Evolutionary conservation across 2,888 invertebrate genomes (phyloP).

Genomic region (Lepidochrysops patricia): DNA sequence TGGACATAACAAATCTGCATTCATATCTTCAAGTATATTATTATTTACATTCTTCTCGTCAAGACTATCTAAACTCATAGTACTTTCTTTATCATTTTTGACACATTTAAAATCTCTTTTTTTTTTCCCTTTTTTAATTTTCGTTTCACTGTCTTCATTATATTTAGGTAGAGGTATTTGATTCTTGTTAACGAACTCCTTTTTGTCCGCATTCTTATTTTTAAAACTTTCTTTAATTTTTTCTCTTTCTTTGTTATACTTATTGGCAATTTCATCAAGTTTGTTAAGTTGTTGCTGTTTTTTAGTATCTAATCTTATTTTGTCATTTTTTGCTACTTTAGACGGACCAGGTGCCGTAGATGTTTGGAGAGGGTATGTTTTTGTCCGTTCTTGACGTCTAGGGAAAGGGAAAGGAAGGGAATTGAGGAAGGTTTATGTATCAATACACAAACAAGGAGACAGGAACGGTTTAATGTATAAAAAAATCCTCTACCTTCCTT

Average conservation of each 20-base stretch:
- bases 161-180: conserved; percentile 48
- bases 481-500: conserved; percentile 48
- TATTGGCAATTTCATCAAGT: conserved; percentile 52
- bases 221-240: conserved; percentile 28
- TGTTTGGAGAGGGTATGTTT: conserved; percentile 39
- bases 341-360: conserved; percentile 42
- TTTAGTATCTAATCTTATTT: conserved; percentile 39
- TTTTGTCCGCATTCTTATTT: neutral
- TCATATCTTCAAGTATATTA: conserved; percentile 50
- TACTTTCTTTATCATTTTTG: conserved; percentile 41
- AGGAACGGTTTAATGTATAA: conserved; percentile 38
- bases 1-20: conserved; percentile 54
- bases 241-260: conserved; percentile 45
- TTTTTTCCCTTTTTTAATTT: conserved; percentile 19
- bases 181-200: conserved; percentile 34
- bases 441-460: conserved; percentile 65
- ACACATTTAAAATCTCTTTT: conserved; percentile 21
- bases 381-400: conserved; percentile 51
- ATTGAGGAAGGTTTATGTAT: conserved; percentile 26
- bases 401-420: conserved; percentile 64
- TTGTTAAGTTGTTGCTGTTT: conserved; percentile 56
- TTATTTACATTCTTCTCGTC: conserved; percentile 36
- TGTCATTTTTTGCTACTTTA: conserved; percentile 37
- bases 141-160: conserved; percentile 23
- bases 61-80: conserved; percentile 60